Base-by-base conservation (phyloP, 2,113 vertebrate species). In the Pseudolaguvia tuberculata region DNA sequence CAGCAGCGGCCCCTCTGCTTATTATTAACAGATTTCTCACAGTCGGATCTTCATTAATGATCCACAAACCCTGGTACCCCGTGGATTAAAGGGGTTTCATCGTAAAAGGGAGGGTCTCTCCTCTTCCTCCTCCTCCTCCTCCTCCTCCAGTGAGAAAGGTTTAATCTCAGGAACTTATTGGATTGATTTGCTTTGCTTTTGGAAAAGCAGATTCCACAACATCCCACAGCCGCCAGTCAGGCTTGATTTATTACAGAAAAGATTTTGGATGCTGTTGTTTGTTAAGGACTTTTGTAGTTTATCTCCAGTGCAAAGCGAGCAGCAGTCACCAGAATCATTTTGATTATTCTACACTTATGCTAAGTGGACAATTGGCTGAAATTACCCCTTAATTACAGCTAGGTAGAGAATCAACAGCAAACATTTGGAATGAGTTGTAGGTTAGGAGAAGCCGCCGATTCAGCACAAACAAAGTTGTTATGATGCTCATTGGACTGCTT, bases 341-440 rank as follows among this genome's bases (percentile, higher is more conserved):
- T 31, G 39, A 58, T 5, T 56, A 47, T 52, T 20, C n/a, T n/a
- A 35, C 3, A 6, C 25, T 56, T 58, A 45, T 25, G 53, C 55
- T 47, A 59, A 72, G 7, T 47, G 45, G 23, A 57, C 31, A 59
- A 72, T 59, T 58, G 56, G 7, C 18, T 59, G 27, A 70, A 53
- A 70, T 70, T 70, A 2, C 67, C 18, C 29, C 20, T 70, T 29
- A 35, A 31, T 55, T 45, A 18, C n/a, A 20, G 63, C 58, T 58
- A 42, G 57, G 63, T 48, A 27, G 42, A 48, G 39, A 67, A 58
- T 75, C 52, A 68, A 14, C 63, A 50, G 23, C 23, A 10, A 58
- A 58, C 73, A 75, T 75, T 75, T 75, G 73, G 73, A 58, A 48
- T 58, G 21, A 6, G 52, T 75, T 68, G 23, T 5, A 21, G 21